These are phyloP conservation scores for human DNA, from an alignment of 2,113 vertebrate species.

Conservation along the genomic window GRCh38 chr12:1618001-1618500, in stretches of 20 bases:
- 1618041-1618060: no score
- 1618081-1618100: no score
- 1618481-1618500: background rate
- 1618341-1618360: background rate
- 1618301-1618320: background rate
- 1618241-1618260: background rate
- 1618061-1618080: no score
- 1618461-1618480: background rate
- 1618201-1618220: background rate
- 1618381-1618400: background rate
- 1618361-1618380: background rate
- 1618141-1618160: background rate
- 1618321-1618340: background rate
- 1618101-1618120: no score
- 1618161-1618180: background rate
- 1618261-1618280: background rate
- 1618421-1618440: background rate
- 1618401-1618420: background rate
- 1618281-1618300: background rate
- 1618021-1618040: no score
- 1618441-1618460: background rate
- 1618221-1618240: constrained; percentile 12
- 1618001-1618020: no score
- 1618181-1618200: background rate
- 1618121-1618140: no score